Percentiles rank a stretch among this genome's conserved stretches.
Conservation (phyloP, 1,140 invertebrate species). For the Hylaeus volcanicus region DNA sequence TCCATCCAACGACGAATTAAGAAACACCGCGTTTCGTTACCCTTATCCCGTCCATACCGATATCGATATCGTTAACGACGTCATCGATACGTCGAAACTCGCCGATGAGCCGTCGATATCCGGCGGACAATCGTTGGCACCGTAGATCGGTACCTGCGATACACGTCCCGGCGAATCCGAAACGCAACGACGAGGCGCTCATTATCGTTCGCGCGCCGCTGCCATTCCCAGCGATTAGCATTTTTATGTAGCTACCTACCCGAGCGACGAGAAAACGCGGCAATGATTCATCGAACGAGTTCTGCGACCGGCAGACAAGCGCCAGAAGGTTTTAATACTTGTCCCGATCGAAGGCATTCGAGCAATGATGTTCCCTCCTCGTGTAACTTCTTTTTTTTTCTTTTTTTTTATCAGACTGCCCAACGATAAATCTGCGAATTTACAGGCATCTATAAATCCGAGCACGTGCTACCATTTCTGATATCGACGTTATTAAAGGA, state of each 20-base stretch:
- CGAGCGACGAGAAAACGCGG: slow-evolving; percentile 46
- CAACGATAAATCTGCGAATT: not conserved
- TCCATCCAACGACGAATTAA: not conserved
- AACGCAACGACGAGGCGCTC: slow-evolving; percentile 31
- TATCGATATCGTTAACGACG: not conserved
- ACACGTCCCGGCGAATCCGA: slow-evolving; percentile 32
- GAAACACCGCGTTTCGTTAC: not conserved
- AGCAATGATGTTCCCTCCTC: not conserved
- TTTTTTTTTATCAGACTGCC: not conserved
- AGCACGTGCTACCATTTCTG: slow-evolving; percentile 43
- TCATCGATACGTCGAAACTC: not conserved
- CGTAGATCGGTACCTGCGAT: slow-evolving; percentile 1
- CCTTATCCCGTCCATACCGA: not conserved
- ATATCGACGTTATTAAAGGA: slow-evolving; percentile 24
- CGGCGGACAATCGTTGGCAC: not conserved
- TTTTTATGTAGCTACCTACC: slow-evolving; percentile 52
- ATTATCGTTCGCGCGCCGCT: slow-evolving; percentile 43
- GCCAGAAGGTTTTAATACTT: slow-evolving; percentile 45
- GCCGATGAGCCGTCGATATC: not conserved
- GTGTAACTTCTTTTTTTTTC: not conserved
- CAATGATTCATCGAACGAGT: slow-evolving; percentile 56
- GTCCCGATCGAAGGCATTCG: slow-evolving; percentile 23
- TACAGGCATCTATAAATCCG: not conserved
- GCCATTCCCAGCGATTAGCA: slow-evolving; percentile 46
- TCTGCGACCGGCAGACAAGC: slow-evolving; percentile 44